Evolutionary conservation across 2,797 vertebrate genomes (phyloP).

Genomic region (Botia almorhae): DNA sequence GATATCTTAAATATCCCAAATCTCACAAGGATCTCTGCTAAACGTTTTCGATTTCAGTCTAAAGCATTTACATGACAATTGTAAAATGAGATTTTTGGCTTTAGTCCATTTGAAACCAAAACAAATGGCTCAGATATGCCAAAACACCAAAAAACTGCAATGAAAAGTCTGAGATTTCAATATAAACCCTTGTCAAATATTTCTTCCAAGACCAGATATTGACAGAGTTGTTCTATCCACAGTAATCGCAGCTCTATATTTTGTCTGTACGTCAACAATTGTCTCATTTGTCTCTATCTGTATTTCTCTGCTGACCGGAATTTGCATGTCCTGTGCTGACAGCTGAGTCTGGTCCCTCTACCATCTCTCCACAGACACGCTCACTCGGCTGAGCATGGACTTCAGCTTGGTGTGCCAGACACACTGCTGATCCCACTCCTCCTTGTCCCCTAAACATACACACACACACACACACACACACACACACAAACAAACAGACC

Average conservation of each 20-base stretch:
- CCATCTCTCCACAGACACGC: constrained; percentile 76
- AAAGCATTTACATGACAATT: no score
- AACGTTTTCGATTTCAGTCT: no score
- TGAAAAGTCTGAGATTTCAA: neutral
- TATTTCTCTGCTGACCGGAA: constrained; percentile 34
- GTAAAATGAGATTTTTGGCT: no score
- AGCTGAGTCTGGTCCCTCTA: constrained; percentile 71
- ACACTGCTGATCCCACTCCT: constrained; percentile 82
- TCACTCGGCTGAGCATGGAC: constrained; percentile 77
- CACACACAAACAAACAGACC: neutral
- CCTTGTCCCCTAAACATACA: constrained; percentile 75
- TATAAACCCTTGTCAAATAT: neutral
- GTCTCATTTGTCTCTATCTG: neutral
- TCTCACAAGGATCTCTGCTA: no score
- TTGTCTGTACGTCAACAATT: neutral
- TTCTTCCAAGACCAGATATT: neutral
- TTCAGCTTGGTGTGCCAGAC: constrained; percentile 73
- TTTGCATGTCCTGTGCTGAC: constrained; percentile 63
- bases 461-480: neutral
- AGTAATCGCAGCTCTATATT: neutral
- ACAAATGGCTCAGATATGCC: neutral
- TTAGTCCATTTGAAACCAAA: no score
- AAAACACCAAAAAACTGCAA: neutral
- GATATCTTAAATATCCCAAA: no score
- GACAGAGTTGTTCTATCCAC: neutral